Evolutionary conservation across 1,140 invertebrate species (phyloP).

Genomic region (Phocides pigmalion): DNA sequence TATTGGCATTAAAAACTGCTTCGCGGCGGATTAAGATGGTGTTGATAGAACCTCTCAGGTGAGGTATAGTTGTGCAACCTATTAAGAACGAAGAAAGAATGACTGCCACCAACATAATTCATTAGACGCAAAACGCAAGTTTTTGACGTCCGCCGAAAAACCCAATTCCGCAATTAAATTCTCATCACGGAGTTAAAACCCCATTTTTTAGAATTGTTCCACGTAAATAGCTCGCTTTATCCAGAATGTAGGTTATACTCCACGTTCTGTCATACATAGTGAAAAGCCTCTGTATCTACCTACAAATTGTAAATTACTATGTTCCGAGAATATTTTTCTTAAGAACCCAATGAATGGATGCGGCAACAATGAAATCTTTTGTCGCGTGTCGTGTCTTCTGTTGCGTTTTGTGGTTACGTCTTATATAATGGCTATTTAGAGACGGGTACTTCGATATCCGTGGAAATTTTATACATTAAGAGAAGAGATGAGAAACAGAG

Average conservation of each 20-base stretch:
- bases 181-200: neutral
- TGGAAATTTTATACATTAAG: no score
- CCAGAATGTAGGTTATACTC: constrained; percentile 8
- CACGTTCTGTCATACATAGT: constrained; percentile 7
- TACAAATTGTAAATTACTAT: constrained; percentile 4
- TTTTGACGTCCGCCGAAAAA: no score
- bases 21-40: no score
- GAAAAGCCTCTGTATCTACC: constrained; percentile 2
- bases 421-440: neutral
- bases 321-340: constrained; percentile 11
- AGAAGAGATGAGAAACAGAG: no score
- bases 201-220: constrained; percentile 4
- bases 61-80: no score
- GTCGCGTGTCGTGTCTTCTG: neutral
- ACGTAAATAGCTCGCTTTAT: constrained; percentile 10
- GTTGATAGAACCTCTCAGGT: no score
- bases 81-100: no score
- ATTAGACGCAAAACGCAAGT: no score
- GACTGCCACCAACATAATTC: no score
- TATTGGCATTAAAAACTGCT: no score
- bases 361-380: constrained; percentile 9
- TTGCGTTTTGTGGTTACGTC: neutral
- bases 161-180: neutral
- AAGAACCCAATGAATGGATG: constrained; percentile 10
- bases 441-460: neutral